Conservation (phyloP, 2,797 vertebrate genomes). For the Cygnus olor region DNA sequence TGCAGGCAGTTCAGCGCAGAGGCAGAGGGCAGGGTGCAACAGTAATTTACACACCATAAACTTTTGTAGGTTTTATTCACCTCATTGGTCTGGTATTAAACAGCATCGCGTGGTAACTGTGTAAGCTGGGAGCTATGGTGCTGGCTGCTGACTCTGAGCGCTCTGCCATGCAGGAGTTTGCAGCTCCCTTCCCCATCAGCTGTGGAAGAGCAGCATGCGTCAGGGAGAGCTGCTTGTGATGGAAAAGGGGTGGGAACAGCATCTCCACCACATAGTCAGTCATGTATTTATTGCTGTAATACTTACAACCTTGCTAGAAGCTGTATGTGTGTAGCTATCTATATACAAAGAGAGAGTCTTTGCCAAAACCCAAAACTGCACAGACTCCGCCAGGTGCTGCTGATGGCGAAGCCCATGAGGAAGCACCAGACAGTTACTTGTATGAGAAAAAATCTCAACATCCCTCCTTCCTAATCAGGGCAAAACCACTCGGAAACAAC, state of each 20-base stretch:
- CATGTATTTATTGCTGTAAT: neutral
- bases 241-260: neutral
- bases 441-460: neutral
- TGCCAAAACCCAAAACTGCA: neutral
- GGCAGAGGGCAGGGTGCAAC: conserved; percentile 68
- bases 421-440: neutral
- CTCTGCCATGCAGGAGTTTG: neutral
- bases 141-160: neutral
- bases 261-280: neutral
- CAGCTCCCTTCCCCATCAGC: neutral
- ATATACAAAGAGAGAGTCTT: neutral
- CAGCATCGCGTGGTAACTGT: conserved; percentile 28
- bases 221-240: neutral
- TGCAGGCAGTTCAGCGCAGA: conserved; percentile 22
- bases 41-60: conserved; percentile 79
- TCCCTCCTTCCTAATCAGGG: neutral
- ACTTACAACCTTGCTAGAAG: neutral
- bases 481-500: neutral
- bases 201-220: neutral
- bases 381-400: neutral
- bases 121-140: conserved; percentile 41
- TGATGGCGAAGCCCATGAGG: neutral
- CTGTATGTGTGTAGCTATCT: neutral
- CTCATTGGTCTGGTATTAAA: conserved; percentile 72
- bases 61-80: conserved; percentile 79